A percentile compares a stretch with the other conserved stretches of the same genome.
These are phyloP conservation scores for Telenomus remus DNA, from an alignment of 1,140 invertebrate species.

Conservation along the genomic window DNA sequence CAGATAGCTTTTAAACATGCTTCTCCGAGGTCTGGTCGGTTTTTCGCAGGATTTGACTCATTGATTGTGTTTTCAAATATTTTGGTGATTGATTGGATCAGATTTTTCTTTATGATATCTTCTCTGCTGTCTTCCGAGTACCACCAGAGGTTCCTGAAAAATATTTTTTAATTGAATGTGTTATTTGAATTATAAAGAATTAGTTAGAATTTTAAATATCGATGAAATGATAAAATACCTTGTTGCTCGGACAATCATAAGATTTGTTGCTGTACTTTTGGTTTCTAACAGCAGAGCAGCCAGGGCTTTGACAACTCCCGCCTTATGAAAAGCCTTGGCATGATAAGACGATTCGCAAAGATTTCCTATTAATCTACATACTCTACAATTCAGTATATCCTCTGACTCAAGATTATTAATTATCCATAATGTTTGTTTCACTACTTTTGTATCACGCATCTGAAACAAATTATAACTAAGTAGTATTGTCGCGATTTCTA, in stretches of 20 bases:
- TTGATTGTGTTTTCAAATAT: constrained; percentile 57
- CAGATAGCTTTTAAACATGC: constrained; percentile 68
- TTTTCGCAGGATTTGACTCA: constrained; percentile 25
- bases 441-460: constrained; percentile 62
- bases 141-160: constrained; percentile 68
- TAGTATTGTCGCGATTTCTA: too few species aligned
- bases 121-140: constrained; percentile 57
- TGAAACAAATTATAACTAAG: constrained; percentile 38
- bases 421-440: constrained; percentile 60
- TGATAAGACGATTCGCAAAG: constrained; percentile 64
- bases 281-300: constrained; percentile 39
- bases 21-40: constrained; percentile 58
- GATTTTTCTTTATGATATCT: constrained; percentile 59
- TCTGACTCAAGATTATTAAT: constrained; percentile 59
- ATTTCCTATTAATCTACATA: constrained; percentile 69
- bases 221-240: constrained; percentile 53
- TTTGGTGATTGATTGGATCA: constrained; percentile 58
- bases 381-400: constrained; percentile 63
- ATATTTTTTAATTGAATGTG: constrained; percentile 15
- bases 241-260: constrained; percentile 66
- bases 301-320: constrained; percentile 56
- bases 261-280: constrained; percentile 56
- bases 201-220: too few species aligned
- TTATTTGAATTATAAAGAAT: too few species aligned
- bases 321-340: constrained; percentile 63